Percentiles rank a stretch among this genome's conserved stretches.
These are phyloP conservation scores for Dolichopus griseipennis DNA, from an alignment of 2,888 invertebrate species.

Conservation along the genomic window DNA sequence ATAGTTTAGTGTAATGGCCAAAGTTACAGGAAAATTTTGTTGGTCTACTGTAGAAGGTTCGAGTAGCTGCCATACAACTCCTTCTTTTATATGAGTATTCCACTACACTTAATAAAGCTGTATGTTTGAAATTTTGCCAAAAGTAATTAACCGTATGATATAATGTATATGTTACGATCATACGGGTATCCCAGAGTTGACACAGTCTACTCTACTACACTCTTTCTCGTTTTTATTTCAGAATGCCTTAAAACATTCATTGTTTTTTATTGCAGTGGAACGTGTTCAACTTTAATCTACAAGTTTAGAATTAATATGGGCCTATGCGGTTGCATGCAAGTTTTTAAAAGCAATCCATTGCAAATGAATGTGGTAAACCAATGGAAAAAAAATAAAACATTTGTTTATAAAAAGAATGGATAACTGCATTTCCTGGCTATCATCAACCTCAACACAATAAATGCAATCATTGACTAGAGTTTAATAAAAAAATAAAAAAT, in stretches of 20 bases:
- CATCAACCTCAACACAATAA: background rate
- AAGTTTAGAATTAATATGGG: background rate
- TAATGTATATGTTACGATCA: no score
- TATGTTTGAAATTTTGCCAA: no score
- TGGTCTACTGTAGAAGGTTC: no score
- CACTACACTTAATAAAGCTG: no score
- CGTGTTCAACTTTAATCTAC: background rate
- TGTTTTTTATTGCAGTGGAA: background rate
- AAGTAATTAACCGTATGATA: no score
- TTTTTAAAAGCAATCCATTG: background rate
- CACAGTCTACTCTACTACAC: no score
- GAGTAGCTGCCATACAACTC: no score
- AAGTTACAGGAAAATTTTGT: no score
- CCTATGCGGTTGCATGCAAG: background rate
- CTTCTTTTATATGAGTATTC: no score
- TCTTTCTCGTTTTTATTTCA: background rate
- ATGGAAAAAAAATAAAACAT: background rate
- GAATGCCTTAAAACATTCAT: no score
- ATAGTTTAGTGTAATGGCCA: no score
- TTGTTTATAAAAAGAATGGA: background rate
- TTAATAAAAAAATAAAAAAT: background rate
- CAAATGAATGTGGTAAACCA: background rate
- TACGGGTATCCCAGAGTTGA: no score
- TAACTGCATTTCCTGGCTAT: background rate
- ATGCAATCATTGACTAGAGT: background rate